phyloP scores from a whole-genome alignment of 2,797 vertebrate species.

The Peromyscus melanophrys region DNA sequence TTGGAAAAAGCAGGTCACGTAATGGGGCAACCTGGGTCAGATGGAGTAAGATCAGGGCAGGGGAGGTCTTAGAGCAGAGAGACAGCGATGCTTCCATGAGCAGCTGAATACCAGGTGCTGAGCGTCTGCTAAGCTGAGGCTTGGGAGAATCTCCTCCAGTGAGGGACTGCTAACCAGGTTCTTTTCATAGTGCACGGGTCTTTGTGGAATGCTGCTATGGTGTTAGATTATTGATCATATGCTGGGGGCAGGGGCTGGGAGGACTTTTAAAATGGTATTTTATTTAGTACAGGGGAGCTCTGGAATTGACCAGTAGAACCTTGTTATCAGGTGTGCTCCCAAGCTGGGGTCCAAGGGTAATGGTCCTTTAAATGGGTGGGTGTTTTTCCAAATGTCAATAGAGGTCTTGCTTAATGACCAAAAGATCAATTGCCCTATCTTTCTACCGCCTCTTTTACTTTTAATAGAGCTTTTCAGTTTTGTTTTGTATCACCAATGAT shows the following conservation, averaged over 20 bases:
- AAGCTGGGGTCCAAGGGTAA: background rate
- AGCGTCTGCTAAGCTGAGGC: background rate
- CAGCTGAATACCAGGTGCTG: background rate
- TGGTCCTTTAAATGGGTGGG: background rate
- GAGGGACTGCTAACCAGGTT: background rate
- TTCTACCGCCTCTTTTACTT: slow-evolving; percentile 24
- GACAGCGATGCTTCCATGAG: background rate
- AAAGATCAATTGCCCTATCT: slow-evolving; percentile 36
- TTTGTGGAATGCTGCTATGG: background rate
- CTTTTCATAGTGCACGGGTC: background rate
- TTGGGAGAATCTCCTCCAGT: slow-evolving; percentile 2
- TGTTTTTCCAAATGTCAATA: slow-evolving; percentile 45
- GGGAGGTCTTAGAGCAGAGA: background rate
- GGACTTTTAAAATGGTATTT: background rate
- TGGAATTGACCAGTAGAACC: background rate
- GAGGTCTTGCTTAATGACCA: slow-evolving; percentile 51
- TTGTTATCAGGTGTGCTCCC: background rate
- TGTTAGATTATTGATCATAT: slow-evolving; percentile 3
- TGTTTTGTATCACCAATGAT: background rate
- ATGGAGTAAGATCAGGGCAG: background rate
- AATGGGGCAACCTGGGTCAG: background rate
- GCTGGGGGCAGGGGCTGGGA: background rate
- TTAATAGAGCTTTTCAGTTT: background rate
- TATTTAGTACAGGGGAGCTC: background rate
- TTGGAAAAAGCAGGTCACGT: background rate